A percentile compares a stretch with the other conserved stretches of the same genome.
These are phyloP conservation scores for Festucalex cinctus DNA, from an alignment of 2,113 vertebrate species.

Conservation along the genomic window DNA sequence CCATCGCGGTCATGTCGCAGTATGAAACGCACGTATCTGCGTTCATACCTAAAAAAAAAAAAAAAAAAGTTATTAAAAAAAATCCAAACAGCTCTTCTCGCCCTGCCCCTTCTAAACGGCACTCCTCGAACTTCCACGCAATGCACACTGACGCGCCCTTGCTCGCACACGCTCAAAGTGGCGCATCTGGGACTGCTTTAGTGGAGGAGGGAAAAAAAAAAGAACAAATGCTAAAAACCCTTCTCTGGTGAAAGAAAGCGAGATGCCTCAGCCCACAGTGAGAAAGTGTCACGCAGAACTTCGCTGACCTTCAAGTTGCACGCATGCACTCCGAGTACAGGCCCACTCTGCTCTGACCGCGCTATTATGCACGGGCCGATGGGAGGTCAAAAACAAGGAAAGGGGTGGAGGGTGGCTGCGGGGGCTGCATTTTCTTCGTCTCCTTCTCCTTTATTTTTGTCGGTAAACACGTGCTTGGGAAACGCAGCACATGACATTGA, in stretches of 20 bases:
- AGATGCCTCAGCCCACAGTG: conserved; percentile 63
- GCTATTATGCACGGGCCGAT: conserved; percentile 51
- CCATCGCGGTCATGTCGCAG: conserved; percentile 97
- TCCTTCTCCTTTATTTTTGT: background rate
- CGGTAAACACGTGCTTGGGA: conserved; percentile 65
- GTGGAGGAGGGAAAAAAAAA: conserved; percentile 79
- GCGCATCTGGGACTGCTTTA: conserved; percentile 81
- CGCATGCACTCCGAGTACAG: conserved; percentile 43
- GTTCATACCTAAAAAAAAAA: conserved; percentile 91
- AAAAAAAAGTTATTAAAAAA: conserved; percentile 58
- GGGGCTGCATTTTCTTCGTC: conserved; percentile 38
- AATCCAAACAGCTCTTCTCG: conserved; percentile 59
- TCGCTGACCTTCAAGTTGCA: conserved; percentile 47
- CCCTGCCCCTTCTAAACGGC: conserved; percentile 50
- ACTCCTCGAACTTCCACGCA: conserved; percentile 56
- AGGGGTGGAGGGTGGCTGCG: conserved; percentile 23
- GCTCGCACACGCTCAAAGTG: conserved; percentile 50
- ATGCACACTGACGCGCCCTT: conserved; percentile 53
- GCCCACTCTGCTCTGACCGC: conserved; percentile 44
- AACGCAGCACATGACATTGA: conserved; percentile 73
- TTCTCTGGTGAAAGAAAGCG: conserved; percentile 71
- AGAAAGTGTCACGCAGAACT: conserved; percentile 18
- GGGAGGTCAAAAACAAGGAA: conserved; percentile 68
- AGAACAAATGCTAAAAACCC: conserved; percentile 80
- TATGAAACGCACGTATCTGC: conserved; percentile 96